Evolutionary conservation across 2,888 invertebrate genomes (phyloP).

Genomic region (Monoplex corrugatus): DNA sequence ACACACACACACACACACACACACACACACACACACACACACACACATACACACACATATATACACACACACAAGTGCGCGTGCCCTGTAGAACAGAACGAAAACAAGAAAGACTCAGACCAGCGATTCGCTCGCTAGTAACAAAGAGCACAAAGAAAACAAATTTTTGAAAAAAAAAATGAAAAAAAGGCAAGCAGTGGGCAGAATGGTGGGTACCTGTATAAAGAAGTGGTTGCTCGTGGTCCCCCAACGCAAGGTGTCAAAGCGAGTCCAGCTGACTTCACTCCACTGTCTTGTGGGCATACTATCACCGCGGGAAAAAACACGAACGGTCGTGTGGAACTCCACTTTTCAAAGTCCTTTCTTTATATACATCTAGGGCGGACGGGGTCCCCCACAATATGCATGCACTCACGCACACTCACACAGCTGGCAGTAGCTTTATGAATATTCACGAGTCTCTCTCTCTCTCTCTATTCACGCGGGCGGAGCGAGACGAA

Average conservation of each 20-base stretch:
- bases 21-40: too few relatives aligned
- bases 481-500: neutral
- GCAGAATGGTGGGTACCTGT: conserved; percentile 46
- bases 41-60: neutral
- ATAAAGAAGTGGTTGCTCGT: conserved; percentile 60
- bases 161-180: neutral
- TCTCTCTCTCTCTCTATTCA: conserved; percentile 31
- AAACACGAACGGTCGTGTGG: neutral
- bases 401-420: too few relatives aligned
- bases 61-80: neutral
- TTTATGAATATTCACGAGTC: conserved; percentile 42
- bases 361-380: neutral
- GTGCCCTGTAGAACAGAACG: neutral
- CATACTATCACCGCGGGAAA: conserved; percentile 54
- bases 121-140: too few relatives aligned
- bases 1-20: too few relatives aligned
- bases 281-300: conserved; percentile 60
- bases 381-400: too few relatives aligned
- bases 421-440: neutral
- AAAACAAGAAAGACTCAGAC: too few relatives aligned
- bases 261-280: conserved; percentile 58
- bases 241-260: conserved; percentile 59
- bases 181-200: neutral
- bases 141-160: neutral
- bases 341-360: conserved; percentile 16